Evolutionary conservation across 2,113 vertebrate species (phyloP), one percentile per base, ranked within the genome.

Genomic region (Nettapus auritus): DNA sequence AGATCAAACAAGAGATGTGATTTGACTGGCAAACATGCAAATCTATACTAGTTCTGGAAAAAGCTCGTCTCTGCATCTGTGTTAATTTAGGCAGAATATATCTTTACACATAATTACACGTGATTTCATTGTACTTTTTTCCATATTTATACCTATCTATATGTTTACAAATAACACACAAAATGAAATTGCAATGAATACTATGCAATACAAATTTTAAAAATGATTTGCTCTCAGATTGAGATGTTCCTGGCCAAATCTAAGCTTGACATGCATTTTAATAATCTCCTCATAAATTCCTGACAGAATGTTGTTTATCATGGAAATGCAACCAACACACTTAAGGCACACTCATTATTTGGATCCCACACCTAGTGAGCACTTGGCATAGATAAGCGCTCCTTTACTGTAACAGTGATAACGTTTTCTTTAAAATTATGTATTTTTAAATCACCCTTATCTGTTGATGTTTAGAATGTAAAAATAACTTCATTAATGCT

Each of bases 401-500:
- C 26, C 69, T 23, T 48, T 20, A 4, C 4, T 8, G 56, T 3
- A 79, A 57, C 89, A 84, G 26, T 2, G 4, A 91, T 63, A 25
- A 80, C 48, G 17, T 20, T 62, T 22, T 22, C 36, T 26, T 21
- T 64, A 86, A 62, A 63, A 33, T 16, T 4, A 26, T 18, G 6
- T n/a, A 1, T 74, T 38, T 75, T 89, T 50, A 78, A 57, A 81
- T 78, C 77, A 76, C 11, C 66, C 59, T 69, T 36, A 18, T 59
- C 74, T 67, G 77, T 59, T 57, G 60, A 56, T 79, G 78, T 36
- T 83, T 82, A 23, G 14, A 76, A 29, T 88, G 57, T 50, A 97
- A 97, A 97, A 97, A 97, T 96, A 97, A 93, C 86, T 80, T 89
- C 85, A 93, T 96, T 92, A 89, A 94, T 86, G 88, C 89, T 56